These are phyloP conservation scores for Hylomyscus alleni DNA, from an alignment of 2,797 vertebrate genomes.

Conservation along the genomic window DNA sequence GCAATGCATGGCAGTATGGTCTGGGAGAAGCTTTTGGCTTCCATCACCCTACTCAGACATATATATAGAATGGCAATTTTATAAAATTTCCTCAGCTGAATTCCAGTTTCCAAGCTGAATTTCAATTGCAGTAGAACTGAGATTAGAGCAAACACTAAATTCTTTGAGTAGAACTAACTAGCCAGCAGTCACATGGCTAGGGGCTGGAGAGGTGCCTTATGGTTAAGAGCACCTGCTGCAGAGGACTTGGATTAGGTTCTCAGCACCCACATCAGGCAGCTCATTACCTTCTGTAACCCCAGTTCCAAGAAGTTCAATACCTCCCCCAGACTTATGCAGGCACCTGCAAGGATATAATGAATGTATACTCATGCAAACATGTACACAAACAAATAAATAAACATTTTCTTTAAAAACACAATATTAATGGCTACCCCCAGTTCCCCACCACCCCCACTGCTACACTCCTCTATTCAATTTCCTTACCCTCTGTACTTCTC, in stretches of 20 bases:
- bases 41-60: neutral
- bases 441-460: too few species aligned
- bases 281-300: neutral
- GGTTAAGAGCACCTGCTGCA: neutral
- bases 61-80: slow-evolving; percentile 22
- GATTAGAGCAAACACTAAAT: slow-evolving; percentile 11
- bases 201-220: neutral
- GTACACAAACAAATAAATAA: neutral
- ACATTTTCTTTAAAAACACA: neutral
- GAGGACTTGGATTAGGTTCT: neutral
- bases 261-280: neutral
- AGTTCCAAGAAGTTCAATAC: neutral
- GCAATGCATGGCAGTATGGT: neutral
- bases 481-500: too few species aligned
- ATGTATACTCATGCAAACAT: neutral
- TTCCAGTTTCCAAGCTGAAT: slow-evolving; percentile 39
- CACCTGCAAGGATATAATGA: neutral
- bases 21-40: neutral
- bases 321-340: neutral
- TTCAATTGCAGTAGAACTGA: slow-evolving; percentile 38
- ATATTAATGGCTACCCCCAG: neutral
- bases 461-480: too few species aligned
- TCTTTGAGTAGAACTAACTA: neutral
- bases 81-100: slow-evolving; percentile 14
- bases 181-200: slow-evolving; percentile 13